Percentiles rank a stretch among this genome's conserved stretches.
Evolutionary conservation across 2,888 invertebrate species (phyloP).

Genomic region (Machimus atricapillus): DNA sequence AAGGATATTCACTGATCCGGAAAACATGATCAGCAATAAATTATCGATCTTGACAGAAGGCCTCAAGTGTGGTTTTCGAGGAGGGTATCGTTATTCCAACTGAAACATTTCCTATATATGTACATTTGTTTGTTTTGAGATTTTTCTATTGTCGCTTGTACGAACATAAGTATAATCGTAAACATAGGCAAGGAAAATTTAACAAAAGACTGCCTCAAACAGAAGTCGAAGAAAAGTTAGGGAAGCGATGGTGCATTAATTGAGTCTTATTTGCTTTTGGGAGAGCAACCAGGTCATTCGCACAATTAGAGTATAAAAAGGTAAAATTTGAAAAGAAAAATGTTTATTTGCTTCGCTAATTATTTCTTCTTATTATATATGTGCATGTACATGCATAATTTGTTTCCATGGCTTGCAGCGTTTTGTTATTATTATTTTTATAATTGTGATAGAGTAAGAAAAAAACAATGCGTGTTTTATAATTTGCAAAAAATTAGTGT

Average conservation of each 20-base stretch:
- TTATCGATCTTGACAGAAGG: not conserved
- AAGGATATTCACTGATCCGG: slow-evolving; percentile 20
- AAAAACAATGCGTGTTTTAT: too few species aligned
- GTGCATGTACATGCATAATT: too few species aligned
- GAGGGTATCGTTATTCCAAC: not conserved
- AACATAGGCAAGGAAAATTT: not conserved
- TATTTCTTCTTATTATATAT: too few species aligned
- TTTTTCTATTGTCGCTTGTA: not conserved
- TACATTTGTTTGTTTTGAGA: not conserved
- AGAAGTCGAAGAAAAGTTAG: not conserved
- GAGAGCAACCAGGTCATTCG: not conserved
- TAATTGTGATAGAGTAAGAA: too few species aligned
- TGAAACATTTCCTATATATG: not conserved
- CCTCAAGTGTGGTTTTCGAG: not conserved
- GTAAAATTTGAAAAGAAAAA: not conserved
- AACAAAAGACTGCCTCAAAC: not conserved
- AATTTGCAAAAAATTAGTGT: too few species aligned
- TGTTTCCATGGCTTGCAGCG: too few species aligned
- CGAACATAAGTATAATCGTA: not conserved
- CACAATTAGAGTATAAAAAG: not conserved
- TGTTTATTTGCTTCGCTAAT: too few species aligned
- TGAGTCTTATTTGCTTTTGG: not conserved
- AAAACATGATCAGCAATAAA: slow-evolving; percentile 13
- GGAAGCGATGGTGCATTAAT: not conserved
- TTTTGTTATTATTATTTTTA: too few species aligned